A percentile compares a stretch with the other conserved stretches of the same genome.
These are phyloP conservation scores for Strix aluco DNA, from an alignment of 2,113 vertebrate genomes.

Conservation along the genomic window DNA sequence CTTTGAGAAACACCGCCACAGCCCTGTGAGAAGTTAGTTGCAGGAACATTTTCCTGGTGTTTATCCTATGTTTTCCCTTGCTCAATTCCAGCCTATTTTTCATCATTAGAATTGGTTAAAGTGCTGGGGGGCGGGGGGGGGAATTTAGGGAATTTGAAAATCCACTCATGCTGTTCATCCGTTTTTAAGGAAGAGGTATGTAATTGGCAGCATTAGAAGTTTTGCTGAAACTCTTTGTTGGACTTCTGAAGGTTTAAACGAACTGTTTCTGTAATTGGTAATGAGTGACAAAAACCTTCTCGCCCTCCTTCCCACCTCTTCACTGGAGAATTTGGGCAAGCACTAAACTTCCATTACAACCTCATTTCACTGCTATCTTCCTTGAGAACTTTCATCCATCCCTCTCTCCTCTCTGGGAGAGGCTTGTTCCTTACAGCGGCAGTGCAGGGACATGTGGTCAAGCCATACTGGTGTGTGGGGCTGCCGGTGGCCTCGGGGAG, in stretches of 20 bases:
- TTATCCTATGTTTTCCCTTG: neutral
- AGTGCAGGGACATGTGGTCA: no score
- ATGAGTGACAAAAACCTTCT: rapidly evolving
- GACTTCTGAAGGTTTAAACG: neutral
- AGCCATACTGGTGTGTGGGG: no score
- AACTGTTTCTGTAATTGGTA: neutral
- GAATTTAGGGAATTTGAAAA: neutral
- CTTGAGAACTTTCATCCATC: neutral
- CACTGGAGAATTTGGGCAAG: neutral
- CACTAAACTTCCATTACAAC: neutral
- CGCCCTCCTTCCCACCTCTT: neutral
- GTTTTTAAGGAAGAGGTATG: neutral
- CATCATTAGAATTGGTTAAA: neutral
- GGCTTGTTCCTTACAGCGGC: neutral
- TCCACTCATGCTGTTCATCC: neutral
- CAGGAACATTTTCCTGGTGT: neutral
- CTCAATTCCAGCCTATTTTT: neutral
- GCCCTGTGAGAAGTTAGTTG: neutral
- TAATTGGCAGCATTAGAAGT: neutral
- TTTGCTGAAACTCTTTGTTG: neutral
- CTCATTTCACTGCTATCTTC: neutral
- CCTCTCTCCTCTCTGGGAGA: neutral
- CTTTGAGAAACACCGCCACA: neutral
- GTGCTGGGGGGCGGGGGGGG: rapidly evolving
- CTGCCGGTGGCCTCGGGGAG: neutral